Evolutionary conservation across 2,888 invertebrate species (phyloP), one percentile per base, ranked within the genome.

Genomic region (Andrena praecox): DNA sequence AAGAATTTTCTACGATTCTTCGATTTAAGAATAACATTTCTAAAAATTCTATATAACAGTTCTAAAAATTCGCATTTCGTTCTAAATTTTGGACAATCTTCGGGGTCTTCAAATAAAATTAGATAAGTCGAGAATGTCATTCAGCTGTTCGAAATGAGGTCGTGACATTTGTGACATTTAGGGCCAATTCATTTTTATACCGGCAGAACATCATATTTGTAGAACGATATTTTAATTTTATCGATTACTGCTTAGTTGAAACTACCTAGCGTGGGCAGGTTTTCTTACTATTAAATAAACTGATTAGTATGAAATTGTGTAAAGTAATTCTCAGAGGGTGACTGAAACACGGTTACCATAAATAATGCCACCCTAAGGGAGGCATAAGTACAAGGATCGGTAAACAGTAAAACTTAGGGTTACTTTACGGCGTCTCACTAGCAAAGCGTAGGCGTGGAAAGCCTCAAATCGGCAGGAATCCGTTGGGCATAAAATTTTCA

Each of bases 401-500:
- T 8, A 7, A 48, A 52, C 24, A 24, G 64, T 59, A 35, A 59
- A 42, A 24, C 16, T 59, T 42, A 31, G 33, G 54, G 12, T 20
- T 54, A 4, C 20, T 67, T 80, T 60, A 75, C 5, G 24, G 27
- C 54, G 56, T 81, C 63, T 82, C 75, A 31, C 31, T 69, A 8
- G 75, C 71, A 64, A 72, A 20, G 42, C 16, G 59, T 60, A 29
- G 20, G 31, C 50, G 31, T 56, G 67, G 42, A 62, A 67, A 67
- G 27, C 1, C 20, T 31, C 2, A 6, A 60, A 33, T 68, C 4
- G 60, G 31, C 67, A n/a, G 42, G 68, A 42, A 59, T 76, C 67
- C 42, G 12, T 7, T n/a, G n/a, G 10, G 27, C 48, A 62, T 75
- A 68, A 80, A 80, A 71, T 75, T 70, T 77, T 78, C 73, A 35